Conservation (phyloP, 2,888 invertebrate species). For the Blera fallax region DNA sequence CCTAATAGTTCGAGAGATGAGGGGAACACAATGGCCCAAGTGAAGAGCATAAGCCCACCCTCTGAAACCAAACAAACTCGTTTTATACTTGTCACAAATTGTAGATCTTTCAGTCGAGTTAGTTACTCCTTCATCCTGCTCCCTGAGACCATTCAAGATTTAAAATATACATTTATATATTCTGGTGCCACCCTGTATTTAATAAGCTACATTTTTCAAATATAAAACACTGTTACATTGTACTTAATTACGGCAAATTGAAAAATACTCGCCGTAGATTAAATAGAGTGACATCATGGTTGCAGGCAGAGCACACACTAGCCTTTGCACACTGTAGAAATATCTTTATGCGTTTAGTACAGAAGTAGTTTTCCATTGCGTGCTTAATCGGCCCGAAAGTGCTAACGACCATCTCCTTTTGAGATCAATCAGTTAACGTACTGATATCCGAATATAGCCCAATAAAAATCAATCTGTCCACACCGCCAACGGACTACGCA, state of each 20-base stretch:
- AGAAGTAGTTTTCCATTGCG: neutral
- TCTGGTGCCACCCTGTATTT: neutral
- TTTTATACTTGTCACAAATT: too few relatives aligned
- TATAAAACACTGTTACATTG: neutral
- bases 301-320: neutral
- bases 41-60: too few relatives aligned
- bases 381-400: neutral
- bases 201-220: neutral
- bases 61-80: too few relatives aligned
- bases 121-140: too few relatives aligned
- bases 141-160: too few relatives aligned
- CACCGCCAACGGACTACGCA: neutral
- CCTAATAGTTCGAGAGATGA: too few relatives aligned
- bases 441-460: neutral
- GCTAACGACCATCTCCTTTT: neutral
- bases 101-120: too few relatives aligned
- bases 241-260: constrained; percentile 12
- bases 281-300: neutral
- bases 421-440: neutral
- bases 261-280: constrained; percentile 9
- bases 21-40: too few relatives aligned
- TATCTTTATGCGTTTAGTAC: neutral
- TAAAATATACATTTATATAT: too few relatives aligned
- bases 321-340: neutral
- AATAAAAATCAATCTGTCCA: constrained; percentile 3